phyloP scores from a whole-genome alignment of 2,888 invertebrate genomes.

The Uloborus plumipes region DNA sequence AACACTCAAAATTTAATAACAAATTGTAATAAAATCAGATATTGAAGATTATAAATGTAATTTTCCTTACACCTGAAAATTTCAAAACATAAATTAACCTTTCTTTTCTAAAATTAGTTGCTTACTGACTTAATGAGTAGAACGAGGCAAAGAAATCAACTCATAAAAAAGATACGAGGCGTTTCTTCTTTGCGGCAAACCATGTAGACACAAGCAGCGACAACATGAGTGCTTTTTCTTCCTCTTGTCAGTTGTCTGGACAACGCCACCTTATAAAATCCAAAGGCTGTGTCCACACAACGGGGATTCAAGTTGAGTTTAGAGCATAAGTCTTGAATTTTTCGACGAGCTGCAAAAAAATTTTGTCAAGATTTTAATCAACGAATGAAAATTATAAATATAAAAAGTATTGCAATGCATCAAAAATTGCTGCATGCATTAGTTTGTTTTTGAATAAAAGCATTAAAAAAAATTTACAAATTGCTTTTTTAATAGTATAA shows the following conservation, averaged over 20 bases:
- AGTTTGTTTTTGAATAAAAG: too few species aligned
- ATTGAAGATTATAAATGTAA: too few species aligned
- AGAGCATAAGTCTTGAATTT: slow-evolving; percentile 87
- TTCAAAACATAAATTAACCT: too few species aligned
- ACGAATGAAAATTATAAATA: background rate
- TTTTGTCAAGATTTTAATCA: background rate
- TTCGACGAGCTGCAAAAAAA: slow-evolving; percentile 75
- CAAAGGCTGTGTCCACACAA: slow-evolving; percentile 92
- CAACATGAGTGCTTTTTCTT: slow-evolving; percentile 88
- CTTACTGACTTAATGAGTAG: too few species aligned
- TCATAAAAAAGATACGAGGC: slow-evolving; percentile 80
- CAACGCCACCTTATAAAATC: slow-evolving; percentile 93
- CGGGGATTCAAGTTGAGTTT: slow-evolving; percentile 90
- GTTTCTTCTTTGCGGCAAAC: slow-evolving; percentile 96
- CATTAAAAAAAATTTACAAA: too few species aligned
- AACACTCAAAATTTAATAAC: too few species aligned
- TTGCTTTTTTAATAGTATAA: too few species aligned
- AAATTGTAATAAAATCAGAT: too few species aligned
- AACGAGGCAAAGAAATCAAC: too few species aligned
- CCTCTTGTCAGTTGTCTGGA: slow-evolving; percentile 89
- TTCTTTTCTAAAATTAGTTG: too few species aligned
- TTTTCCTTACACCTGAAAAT: too few species aligned
- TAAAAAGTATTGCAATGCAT: background rate
- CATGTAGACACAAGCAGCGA: slow-evolving; percentile 97
- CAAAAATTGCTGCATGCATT: background rate